Base-by-base conservation (phyloP, 2,888 invertebrate species). In the Phortica okadai region DNA sequence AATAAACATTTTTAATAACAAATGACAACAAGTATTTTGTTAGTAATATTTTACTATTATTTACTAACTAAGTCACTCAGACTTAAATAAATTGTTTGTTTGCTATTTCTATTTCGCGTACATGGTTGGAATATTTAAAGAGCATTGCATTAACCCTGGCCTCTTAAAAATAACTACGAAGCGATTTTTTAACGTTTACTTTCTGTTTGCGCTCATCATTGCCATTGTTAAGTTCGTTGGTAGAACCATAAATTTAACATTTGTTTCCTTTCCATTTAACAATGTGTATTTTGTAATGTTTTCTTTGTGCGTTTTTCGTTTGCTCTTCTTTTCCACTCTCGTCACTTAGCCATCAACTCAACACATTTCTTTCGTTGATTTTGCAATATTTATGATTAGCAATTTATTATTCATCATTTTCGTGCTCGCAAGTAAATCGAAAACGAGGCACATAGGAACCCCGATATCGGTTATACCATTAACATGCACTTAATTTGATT, bases 401-500 rank as follows among this genome's bases (percentile, higher is more conserved):
- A 85, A 88, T 88, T 88, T 88, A 87, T 88, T 88, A 88, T 88
- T 88, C 88, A 89, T 88, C 86, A 87, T 83, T 85, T 82, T 85
- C 79, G 77, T 82, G 83, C 79, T 80, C 69, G 82, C 87, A 86
- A 85, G 85, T 84, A 86, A 72, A 72, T 25, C 25, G 25, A 16
- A 62, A 21, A 62, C 59, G 77, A 82, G 75, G 69, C 69, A 45
- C 74, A 76, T 62, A 69, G 33, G 50, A 73, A 74, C 76, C 44
- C 62, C 75, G 45, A 85, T 80, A 76, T 85, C 80, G 78, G 78
- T 70, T 74, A 73, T 67, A 73, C 83, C 83, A 87, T 88, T 88
- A 89, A 85, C 87, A 84, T 86, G 87, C 88, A 88, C 88, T 88
- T 88, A 88, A 89, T 89, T 88, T 88, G 89, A 88, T 88, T 89